Percentiles rank a stretch among this genome's conserved stretches.
These are phyloP conservation scores for Drosophila fulvimacula DNA, from an alignment of 2,888 invertebrate species.

Conservation along the genomic window DNA sequence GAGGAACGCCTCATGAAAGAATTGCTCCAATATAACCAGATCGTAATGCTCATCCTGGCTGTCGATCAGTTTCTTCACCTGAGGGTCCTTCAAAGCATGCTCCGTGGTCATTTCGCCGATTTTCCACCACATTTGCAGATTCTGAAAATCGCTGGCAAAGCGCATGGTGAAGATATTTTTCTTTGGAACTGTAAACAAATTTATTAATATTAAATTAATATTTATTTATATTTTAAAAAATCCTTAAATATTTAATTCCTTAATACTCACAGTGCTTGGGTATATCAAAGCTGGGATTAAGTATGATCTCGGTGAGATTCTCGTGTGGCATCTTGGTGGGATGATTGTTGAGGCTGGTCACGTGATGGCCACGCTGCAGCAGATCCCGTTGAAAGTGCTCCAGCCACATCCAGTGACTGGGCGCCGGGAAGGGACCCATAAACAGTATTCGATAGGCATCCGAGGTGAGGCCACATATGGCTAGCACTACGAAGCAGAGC, in stretches of 20 bases:
- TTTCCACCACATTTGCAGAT: slow-evolving; percentile 82
- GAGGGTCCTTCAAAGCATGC: slow-evolving; percentile 79
- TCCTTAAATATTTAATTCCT: not conserved
- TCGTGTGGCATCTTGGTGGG: slow-evolving; percentile 83
- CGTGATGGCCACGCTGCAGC: slow-evolving; percentile 84
- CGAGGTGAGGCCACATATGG: slow-evolving; percentile 20
- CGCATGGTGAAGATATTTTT: slow-evolving; percentile 81
- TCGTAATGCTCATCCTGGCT: slow-evolving; percentile 84
- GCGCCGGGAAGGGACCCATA: slow-evolving; percentile 84
- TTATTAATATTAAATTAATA: not conserved
- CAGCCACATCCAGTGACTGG: slow-evolving; percentile 85
- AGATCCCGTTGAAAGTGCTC: slow-evolving; percentile 83
- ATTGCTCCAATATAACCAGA: slow-evolving; percentile 84
- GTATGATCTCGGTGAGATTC: slow-evolving; percentile 84
- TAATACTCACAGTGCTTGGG: slow-evolving; percentile 81
- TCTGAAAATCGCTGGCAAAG: slow-evolving; percentile 82
- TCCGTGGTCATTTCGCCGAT: slow-evolving; percentile 80
- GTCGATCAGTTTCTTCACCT: slow-evolving; percentile 77
- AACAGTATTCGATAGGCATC: slow-evolving; percentile 80
- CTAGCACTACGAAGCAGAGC: slow-evolving; percentile 42
- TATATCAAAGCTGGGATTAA: slow-evolving; percentile 83
- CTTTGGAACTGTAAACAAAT: slow-evolving; percentile 81
- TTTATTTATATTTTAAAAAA: not conserved
- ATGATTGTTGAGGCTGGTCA: slow-evolving; percentile 83
- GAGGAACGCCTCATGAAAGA: slow-evolving; percentile 85